Percentiles rank a stretch among this genome's conserved stretches.
phyloP scores from a whole-genome alignment of 2,113 vertebrate species.

The Actenoides hombroni region DNA sequence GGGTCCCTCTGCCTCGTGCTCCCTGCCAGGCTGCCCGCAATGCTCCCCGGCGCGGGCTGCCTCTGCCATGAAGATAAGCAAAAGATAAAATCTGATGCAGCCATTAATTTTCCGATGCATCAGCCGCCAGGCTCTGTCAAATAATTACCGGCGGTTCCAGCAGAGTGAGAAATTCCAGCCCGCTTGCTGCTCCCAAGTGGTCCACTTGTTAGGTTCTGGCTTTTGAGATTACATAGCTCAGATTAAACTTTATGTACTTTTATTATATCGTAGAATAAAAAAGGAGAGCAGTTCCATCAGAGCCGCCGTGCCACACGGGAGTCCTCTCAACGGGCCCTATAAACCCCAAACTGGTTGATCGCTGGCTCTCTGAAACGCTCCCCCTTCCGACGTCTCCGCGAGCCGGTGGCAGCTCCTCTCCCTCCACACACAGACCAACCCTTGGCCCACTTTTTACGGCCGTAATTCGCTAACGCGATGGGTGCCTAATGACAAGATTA shows the following conservation, averaged over 20 bases:
- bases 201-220: conserved; percentile 24
- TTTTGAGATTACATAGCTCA: conserved; percentile 19
- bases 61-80: neutral
- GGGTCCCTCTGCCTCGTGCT: neutral
- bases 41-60: neutral
- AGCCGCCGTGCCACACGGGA: neutral
- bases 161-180: conserved; percentile 28
- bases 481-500: neutral
- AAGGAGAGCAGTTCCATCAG: neutral
- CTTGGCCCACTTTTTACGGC: neutral
- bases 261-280: conserved; percentile 32
- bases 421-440: neutral
- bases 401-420: neutral
- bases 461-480: neutral
- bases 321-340: fast-evolving
- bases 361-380: neutral
- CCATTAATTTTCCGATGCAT: neutral
- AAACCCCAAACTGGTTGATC: neutral
- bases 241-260: conserved; percentile 49
- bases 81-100: conserved; percentile 1
- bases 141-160: conserved; percentile 4
- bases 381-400: neutral
- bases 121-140: conserved; percentile 1
- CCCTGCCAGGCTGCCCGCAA: neutral
- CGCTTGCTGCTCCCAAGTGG: conserved; percentile 35